A percentile compares a stretch with the other conserved stretches of the same genome.
Evolutionary conservation across 1,140 invertebrate genomes (phyloP).

Genomic region (Mizuhopecten yessoensis): DNA sequence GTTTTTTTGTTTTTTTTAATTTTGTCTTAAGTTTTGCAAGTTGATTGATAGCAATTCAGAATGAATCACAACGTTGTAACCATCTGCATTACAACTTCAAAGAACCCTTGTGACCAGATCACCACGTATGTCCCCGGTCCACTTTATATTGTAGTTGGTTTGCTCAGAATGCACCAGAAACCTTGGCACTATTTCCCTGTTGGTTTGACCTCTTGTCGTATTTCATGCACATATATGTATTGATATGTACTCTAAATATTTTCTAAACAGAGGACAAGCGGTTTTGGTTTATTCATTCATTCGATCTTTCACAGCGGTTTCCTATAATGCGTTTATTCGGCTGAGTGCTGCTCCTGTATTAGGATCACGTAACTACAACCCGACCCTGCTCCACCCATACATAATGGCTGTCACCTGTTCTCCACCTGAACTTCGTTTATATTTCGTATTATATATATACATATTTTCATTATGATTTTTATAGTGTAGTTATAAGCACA

Average conservation of each 20-base stretch:
- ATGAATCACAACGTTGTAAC: neutral
- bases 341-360: neutral
- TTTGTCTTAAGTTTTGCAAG: neutral
- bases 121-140: neutral
- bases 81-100: neutral
- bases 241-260: slow-evolving; percentile 25
- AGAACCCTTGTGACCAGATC: neutral
- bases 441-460: neutral
- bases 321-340: neutral
- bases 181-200: slow-evolving; percentile 11
- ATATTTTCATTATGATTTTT: neutral
- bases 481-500: no score
- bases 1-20: neutral
- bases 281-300: neutral
- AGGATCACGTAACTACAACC: neutral
- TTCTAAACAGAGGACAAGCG: neutral
- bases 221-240: neutral
- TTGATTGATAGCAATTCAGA: slow-evolving; percentile 18
- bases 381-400: slow-evolving; percentile 20
- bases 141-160: neutral
- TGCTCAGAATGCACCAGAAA: neutral
- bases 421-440: neutral
- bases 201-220: neutral
- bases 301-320: neutral
- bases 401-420: neutral